These are phyloP conservation scores for Antechinus stuartii DNA, from an alignment of 2,113 vertebrate species.

Conservation along the genomic window DNA sequence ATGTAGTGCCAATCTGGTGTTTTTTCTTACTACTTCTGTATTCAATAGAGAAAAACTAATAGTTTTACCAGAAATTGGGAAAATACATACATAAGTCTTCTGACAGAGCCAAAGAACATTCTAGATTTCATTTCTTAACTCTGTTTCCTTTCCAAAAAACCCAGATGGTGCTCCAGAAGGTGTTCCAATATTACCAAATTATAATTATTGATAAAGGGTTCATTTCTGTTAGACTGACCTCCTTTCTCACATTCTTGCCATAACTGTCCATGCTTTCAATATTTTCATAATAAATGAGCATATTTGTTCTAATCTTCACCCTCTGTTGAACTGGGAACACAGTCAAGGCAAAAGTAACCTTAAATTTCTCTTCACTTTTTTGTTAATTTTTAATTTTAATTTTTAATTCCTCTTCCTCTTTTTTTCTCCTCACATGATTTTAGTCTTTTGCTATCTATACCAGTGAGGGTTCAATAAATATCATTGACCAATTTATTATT, in stretches of 20 bases:
- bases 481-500: slow-evolving; percentile 13
- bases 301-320: background rate
- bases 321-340: background rate
- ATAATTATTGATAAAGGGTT: slow-evolving; percentile 1
- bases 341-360: background rate
- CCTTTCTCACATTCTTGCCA: slow-evolving; percentile 14
- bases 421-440: background rate
- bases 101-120: background rate
- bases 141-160: background rate
- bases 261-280: background rate
- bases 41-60: background rate
- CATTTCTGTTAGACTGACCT: background rate
- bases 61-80: background rate
- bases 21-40: background rate
- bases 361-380: too few species aligned
- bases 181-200: background rate
- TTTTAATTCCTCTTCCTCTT: too few species aligned
- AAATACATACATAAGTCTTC: background rate
- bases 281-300: background rate
- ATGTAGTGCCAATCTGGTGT: background rate
- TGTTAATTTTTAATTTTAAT: too few species aligned
- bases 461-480: background rate
- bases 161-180: background rate
- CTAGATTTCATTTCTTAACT: background rate
- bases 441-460: background rate